phyloP scores from a whole-genome alignment of 2,888 invertebrate species.

The Aromia moschata region DNA sequence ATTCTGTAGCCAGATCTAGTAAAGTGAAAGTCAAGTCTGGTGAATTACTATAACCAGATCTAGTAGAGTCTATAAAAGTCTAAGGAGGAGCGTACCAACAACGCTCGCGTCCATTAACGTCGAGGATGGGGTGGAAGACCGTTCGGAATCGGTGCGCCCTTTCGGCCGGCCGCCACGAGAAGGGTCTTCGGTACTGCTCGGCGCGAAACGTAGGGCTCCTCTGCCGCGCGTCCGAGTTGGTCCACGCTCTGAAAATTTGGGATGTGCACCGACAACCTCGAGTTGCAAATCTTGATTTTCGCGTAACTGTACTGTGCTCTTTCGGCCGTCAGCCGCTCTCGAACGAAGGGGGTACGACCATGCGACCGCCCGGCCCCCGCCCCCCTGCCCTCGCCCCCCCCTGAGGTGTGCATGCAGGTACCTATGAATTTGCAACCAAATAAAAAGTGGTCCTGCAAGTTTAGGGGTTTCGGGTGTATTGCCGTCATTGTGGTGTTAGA shows the following conservation, averaged over 20 bases:
- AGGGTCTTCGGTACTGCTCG: slow-evolving; percentile 20
- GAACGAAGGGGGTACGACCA: slow-evolving; percentile 53
- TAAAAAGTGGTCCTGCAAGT: slow-evolving; percentile 72
- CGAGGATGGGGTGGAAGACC: too few relatives aligned
- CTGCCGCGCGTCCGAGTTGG: slow-evolving; percentile 29
- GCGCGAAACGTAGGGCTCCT: slow-evolving; percentile 27
- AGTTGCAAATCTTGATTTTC: slow-evolving; percentile 61
- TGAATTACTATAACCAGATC: too few relatives aligned
- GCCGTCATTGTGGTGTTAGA: slow-evolving; percentile 61
- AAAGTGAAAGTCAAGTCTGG: too few relatives aligned
- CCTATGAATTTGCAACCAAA: slow-evolving; percentile 72
- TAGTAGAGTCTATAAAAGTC: too few relatives aligned
- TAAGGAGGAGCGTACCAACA: too few relatives aligned
- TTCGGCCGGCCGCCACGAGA: slow-evolving; percentile 2
- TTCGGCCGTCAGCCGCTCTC: too few relatives aligned
- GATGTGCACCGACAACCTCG: slow-evolving; percentile 47
- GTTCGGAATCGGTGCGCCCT: too few relatives aligned
- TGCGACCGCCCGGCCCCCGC: slow-evolving; percentile 50
- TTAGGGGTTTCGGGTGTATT: slow-evolving; percentile 64
- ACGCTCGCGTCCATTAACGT: too few relatives aligned
- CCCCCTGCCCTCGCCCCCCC: slow-evolving; percentile 55
- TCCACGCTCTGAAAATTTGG: slow-evolving; percentile 44
- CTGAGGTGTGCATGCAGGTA: slow-evolving; percentile 61
- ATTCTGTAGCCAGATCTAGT: too few relatives aligned
- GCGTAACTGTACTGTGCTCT: slow-evolving; percentile 60